Percentiles rank a stretch among this genome's conserved stretches.
phyloP scores from a whole-genome alignment of 2,888 invertebrate species.

The Campaea margaritaria region DNA sequence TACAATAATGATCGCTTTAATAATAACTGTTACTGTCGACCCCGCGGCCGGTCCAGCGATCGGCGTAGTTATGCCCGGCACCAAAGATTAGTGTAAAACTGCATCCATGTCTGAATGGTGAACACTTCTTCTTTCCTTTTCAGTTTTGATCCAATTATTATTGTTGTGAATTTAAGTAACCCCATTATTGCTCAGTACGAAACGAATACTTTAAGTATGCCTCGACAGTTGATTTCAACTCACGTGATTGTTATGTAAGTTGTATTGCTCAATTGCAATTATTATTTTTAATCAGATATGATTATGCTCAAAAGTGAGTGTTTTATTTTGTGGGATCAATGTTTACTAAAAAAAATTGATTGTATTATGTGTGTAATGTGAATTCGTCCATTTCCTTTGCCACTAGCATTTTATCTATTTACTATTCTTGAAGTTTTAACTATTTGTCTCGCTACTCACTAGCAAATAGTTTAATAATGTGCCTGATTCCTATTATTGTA shows the following conservation, averaged over 20 bases:
- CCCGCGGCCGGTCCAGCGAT: constrained; percentile 57
- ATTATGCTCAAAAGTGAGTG: constrained; percentile 80
- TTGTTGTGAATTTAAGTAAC: constrained; percentile 51
- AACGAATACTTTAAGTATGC: constrained; percentile 65
- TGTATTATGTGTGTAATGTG: constrained; percentile 63
- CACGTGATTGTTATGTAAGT: constrained; percentile 60
- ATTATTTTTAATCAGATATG: constrained; percentile 68
- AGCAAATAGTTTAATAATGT: constrained; percentile 76
- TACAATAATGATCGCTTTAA: constrained; percentile 46
- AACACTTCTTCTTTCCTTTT: constrained; percentile 52
- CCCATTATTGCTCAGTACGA: constrained; percentile 65
- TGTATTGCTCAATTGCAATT: constrained; percentile 78
- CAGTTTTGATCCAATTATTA: constrained; percentile 45
- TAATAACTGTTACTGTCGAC: constrained; percentile 35
- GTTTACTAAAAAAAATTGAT: constrained; percentile 57
- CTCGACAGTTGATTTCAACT: constrained; percentile 66
- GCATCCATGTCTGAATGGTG: constrained; percentile 64
- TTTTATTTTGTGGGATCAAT: constrained; percentile 75
- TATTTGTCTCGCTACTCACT: constrained; percentile 65
- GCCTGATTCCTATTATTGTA: constrained; percentile 84
- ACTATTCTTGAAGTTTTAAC: constrained; percentile 54
- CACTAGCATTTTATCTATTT: constrained; percentile 50
- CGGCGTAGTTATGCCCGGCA: constrained; percentile 75
- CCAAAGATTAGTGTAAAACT: constrained; percentile 81
- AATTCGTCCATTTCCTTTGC: constrained; percentile 66